Evolutionary conservation across 2,797 vertebrate species (phyloP).

Genomic region (Poeciliopsis paucimaculata): DNA sequence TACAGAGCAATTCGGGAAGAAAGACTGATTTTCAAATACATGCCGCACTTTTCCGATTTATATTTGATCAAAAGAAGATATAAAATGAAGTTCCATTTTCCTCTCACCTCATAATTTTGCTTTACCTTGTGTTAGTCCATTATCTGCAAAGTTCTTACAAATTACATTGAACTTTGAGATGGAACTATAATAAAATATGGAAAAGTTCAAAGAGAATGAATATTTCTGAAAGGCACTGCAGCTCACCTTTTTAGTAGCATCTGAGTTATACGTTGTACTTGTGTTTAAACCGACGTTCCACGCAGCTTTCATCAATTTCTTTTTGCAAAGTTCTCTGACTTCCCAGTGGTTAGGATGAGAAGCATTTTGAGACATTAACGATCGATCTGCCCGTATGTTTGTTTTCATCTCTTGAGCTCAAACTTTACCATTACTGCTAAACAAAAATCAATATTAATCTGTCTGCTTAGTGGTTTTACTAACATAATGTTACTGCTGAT

Average conservation of each 20-base stretch:
- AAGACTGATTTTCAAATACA: neutral
- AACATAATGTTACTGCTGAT: constrained; percentile 64
- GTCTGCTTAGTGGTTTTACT: constrained; percentile 63
- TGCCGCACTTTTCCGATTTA: neutral
- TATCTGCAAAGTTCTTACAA: neutral
- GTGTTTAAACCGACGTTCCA: constrained; percentile 1
- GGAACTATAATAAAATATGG: neutral
- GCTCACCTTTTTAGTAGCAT: constrained; percentile 24
- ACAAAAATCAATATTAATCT: constrained; percentile 73
- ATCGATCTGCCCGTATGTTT: constrained; percentile 54
- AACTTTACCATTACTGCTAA: constrained; percentile 78
- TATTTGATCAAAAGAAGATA: neutral
- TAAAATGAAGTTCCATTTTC: neutral
- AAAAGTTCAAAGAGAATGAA: neutral
- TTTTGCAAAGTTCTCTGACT: constrained; percentile 1
- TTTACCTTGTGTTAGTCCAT: neutral
- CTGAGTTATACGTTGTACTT: constrained; percentile 2
- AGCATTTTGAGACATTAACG: constrained; percentile 59
- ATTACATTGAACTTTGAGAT: neutral
- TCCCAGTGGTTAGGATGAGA: constrained; percentile 48
- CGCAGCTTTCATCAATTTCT: neutral
- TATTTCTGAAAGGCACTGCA: constrained; percentile 3
- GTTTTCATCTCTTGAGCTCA: constrained; percentile 85
- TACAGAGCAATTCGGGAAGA: neutral
- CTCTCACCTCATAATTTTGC: neutral